Evolutionary conservation across 2,113 vertebrate genomes (phyloP).

Genomic region (Eonycteris spelaea): DNA sequence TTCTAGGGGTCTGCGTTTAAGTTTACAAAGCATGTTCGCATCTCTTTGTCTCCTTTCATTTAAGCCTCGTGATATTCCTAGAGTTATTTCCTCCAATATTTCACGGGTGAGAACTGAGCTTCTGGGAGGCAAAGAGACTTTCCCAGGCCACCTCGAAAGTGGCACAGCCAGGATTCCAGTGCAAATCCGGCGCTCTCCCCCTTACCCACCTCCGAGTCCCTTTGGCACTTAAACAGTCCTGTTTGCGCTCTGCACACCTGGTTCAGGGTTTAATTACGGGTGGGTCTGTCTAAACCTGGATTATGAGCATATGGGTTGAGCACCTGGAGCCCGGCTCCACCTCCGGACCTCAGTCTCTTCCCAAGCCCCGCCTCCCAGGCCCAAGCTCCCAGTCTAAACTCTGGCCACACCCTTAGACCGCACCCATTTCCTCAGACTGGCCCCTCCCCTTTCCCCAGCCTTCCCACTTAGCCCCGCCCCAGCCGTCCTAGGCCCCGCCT

Average conservation of each 20-base stretch:
- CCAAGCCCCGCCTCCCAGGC: accelerated
- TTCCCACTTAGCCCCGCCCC: no score
- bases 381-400: background rate
- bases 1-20: background rate
- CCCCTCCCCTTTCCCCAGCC: no score
- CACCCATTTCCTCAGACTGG: accelerated
- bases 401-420: background rate
- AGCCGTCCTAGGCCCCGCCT: accelerated
- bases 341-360: background rate
- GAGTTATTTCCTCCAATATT: background rate
- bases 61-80: background rate
- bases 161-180: background rate
- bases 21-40: background rate
- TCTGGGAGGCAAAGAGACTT: background rate
- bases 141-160: background rate
- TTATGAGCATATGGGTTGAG: background rate
- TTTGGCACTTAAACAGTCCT: background rate
- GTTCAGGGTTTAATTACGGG: background rate
- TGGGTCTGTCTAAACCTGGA: background rate
- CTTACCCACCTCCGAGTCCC: background rate
- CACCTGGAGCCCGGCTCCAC: no score
- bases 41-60: background rate
- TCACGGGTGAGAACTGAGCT: background rate
- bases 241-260: background rate
- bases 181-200: background rate